A percentile compares a stretch with the other conserved stretches of the same genome.
Evolutionary conservation across 2,797 vertebrate species (phyloP).

Genomic region (Crax fasciolata): DNA sequence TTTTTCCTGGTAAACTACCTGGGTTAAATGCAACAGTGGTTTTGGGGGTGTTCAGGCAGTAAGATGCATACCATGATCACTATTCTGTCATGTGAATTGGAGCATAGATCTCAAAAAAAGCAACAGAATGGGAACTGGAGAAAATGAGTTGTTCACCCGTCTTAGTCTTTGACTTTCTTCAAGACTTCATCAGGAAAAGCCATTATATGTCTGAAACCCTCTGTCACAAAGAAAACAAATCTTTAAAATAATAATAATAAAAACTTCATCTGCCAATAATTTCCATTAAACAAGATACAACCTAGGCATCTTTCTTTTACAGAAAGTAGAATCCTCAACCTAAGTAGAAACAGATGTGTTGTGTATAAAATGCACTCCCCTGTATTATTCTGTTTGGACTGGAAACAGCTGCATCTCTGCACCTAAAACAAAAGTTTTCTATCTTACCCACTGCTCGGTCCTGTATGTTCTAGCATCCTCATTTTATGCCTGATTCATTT

Average conservation of each 20-base stretch:
- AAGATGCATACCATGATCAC: neutral
- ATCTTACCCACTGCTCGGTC: neutral
- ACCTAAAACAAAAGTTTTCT: neutral
- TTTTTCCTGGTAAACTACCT: neutral
- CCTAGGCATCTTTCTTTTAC: neutral
- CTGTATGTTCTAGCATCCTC: neutral
- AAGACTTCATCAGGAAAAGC: neutral
- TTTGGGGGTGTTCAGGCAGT: neutral
- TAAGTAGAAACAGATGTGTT: neutral
- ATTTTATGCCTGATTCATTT: neutral
- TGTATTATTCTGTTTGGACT: neutral
- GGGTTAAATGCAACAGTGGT: neutral
- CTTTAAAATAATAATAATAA: neutral
- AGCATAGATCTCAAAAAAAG: neutral
- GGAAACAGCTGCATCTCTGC: neutral
- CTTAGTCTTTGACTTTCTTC: neutral
- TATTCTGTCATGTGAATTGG: neutral
- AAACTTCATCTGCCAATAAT: neutral
- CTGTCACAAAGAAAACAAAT: neutral
- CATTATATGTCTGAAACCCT: neutral
- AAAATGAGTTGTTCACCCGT: neutral
- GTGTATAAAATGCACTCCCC: neutral
- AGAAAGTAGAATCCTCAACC: neutral
- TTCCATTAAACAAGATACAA: neutral
- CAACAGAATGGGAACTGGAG: neutral